These are phyloP conservation scores for Pegea sp. DNA, from an alignment of 23 tunicate genomes.

Conservation along the genomic window DNA sequence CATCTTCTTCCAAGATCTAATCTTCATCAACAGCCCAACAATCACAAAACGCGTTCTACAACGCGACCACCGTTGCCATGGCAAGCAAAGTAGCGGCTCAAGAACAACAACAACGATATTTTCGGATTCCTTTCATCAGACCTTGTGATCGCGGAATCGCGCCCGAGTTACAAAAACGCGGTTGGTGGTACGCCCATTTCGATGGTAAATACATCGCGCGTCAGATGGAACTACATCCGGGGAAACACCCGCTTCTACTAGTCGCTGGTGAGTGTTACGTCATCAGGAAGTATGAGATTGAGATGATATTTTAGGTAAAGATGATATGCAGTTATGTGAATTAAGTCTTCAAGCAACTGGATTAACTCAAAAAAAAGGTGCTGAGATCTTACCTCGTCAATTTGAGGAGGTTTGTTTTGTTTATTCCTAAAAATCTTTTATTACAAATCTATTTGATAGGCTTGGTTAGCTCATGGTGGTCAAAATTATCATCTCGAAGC, in stretches of 20 bases:
- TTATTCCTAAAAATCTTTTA: too few species aligned
- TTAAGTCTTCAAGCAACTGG: slow-evolving; percentile 80
- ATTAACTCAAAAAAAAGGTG: slow-evolving; percentile 71
- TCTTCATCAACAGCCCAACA: not conserved
- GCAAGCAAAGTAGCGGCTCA: slow-evolving; percentile 2
- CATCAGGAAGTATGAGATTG: not conserved
- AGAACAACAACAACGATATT: slow-evolving; percentile 33
- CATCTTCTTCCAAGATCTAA: not conserved
- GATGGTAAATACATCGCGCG: slow-evolving; percentile 88
- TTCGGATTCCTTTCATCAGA: slow-evolving; percentile 76
- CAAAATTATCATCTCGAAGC: not conserved
- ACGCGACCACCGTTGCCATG: slow-evolving; percentile 1
- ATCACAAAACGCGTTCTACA: slow-evolving; percentile 2
- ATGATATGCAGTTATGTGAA: slow-evolving; percentile 97
- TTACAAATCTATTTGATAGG: too few species aligned
- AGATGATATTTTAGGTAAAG: too few species aligned
- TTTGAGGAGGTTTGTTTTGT: slow-evolving; percentile 82
- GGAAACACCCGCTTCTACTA: slow-evolving; percentile 51
- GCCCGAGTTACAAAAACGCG: slow-evolving; percentile 28
- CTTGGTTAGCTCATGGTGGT: not conserved
- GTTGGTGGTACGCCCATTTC: slow-evolving; percentile 99
- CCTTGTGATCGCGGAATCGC: slow-evolving; percentile 23
- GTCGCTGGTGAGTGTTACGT: slow-evolving; percentile 39
- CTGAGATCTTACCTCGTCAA: slow-evolving; percentile 64
- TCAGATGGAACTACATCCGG: slow-evolving; percentile 98